Conservation (phyloP, 1,140 invertebrate genomes). For the Scaptomyza graminum region DNA sequence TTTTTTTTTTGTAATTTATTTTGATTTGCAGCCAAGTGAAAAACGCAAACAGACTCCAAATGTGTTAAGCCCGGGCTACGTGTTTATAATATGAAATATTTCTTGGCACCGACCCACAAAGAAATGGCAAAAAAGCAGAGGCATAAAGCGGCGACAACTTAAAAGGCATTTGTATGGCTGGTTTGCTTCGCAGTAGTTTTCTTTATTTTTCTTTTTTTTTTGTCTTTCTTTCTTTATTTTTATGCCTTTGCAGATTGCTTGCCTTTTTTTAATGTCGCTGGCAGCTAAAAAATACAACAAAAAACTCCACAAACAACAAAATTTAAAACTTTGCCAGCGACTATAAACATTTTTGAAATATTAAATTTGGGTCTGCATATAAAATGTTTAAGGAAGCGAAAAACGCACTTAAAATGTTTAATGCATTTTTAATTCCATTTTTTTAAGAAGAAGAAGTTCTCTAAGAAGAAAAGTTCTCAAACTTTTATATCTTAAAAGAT, state of each 20-base stretch:
- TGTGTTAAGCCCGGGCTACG: slow-evolving; percentile 57
- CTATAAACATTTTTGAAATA: slow-evolving; percentile 28
- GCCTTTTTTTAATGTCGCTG: slow-evolving; percentile 28
- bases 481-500: too few relatives aligned
- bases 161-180: slow-evolving; percentile 61
- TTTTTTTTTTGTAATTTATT: slow-evolving; percentile 61
- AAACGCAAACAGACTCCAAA: slow-evolving; percentile 45
- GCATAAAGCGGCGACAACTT: slow-evolving; percentile 32
- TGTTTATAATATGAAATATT: slow-evolving; percentile 67
- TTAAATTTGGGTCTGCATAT: slow-evolving; percentile 16
- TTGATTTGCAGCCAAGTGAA: slow-evolving; percentile 42
- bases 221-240: background rate
- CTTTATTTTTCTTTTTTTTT: slow-evolving; percentile 28
- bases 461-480: background rate
- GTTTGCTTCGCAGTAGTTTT: slow-evolving; percentile 51
- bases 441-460: too few relatives aligned
- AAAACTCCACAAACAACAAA: slow-evolving; percentile 14
- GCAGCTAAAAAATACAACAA: slow-evolving; percentile 31
- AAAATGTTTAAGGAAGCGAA: slow-evolving; percentile 14
- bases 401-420: slow-evolving; percentile 6
- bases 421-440: slow-evolving; percentile 1
- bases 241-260: slow-evolving; percentile 22
- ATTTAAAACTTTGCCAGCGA: slow-evolving; percentile 37
- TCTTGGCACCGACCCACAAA: slow-evolving; percentile 33
- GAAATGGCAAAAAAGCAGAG: slow-evolving; percentile 28